These are phyloP conservation scores for Andrena camellia DNA, from an alignment of 2,888 invertebrate species.

Conservation along the genomic window DNA sequence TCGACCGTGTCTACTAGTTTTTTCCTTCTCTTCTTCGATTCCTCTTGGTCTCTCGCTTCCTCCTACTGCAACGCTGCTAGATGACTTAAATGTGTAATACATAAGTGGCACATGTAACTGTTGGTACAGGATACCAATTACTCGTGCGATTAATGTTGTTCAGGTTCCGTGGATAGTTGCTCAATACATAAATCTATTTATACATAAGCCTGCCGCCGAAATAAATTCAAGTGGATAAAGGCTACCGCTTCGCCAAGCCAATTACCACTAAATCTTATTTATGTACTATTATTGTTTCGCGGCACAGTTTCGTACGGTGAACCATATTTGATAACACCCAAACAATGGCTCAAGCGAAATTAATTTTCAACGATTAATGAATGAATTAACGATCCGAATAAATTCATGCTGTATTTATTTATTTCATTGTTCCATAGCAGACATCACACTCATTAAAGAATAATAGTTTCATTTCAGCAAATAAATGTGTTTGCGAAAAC, in stretches of 20 bases:
- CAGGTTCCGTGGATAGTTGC: too few relatives aligned
- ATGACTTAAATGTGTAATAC: neutral
- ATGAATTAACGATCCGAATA: slow-evolving; percentile 3
- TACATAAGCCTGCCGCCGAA: neutral
- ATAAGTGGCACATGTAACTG: neutral
- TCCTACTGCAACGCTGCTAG: neutral
- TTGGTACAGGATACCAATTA: neutral
- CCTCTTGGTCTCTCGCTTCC: neutral
- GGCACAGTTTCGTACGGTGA: slow-evolving; percentile 7
- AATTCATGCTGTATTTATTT: slow-evolving; percentile 16
- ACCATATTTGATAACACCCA: neutral
- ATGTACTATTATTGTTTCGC: neutral
- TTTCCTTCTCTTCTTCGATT: neutral
- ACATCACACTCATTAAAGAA: neutral
- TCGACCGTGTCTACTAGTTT: neutral
- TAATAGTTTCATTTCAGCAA: neutral
- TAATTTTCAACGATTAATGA: neutral
- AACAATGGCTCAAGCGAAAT: neutral
- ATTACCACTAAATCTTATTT: slow-evolving; percentile 16
- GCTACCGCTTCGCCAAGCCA: neutral
- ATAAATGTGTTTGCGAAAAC: slow-evolving; percentile 4
- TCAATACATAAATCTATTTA: slow-evolving; percentile 6
- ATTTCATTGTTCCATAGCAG: neutral
- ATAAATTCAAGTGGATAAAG: slow-evolving; percentile 27
- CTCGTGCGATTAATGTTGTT: neutral